Conservation (phyloP, 2,797 vertebrate species). For the Pipistrellus kuhlii region DNA sequence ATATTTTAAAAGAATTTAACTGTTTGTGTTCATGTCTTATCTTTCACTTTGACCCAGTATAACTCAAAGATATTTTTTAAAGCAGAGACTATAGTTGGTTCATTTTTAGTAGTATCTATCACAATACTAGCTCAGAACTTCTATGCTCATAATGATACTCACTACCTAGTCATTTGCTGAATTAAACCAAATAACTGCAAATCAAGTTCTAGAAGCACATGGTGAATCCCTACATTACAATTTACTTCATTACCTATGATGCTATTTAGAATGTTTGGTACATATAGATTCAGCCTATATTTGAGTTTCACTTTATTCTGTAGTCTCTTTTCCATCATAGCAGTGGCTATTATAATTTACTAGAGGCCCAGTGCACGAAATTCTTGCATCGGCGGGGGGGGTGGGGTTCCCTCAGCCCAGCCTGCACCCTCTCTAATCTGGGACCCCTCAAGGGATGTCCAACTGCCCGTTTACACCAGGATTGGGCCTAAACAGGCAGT, state of each 20-base stretch:
- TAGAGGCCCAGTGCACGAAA: too few species aligned
- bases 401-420: too few species aligned
- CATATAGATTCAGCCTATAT: not conserved
- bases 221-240: not conserved
- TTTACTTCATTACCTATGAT: constrained; percentile 45
- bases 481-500: too few species aligned
- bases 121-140: not conserved
- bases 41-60: constrained; percentile 2
- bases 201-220: not conserved
- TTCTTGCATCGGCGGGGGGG: too few species aligned
- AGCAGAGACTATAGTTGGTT: not conserved
- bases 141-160: not conserved
- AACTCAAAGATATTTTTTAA: constrained; percentile 46
- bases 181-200: constrained; percentile 35
- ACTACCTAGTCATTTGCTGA: not conserved
- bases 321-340: not conserved
- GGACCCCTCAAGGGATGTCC: too few species aligned
- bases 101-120: not conserved
- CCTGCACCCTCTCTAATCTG: too few species aligned
- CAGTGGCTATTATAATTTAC: constrained; percentile 3
- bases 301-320: constrained; percentile 21
- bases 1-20: not conserved
- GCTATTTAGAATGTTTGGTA: constrained; percentile 30
- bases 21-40: constrained; percentile 10
- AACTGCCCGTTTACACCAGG: too few species aligned